phyloP scores from a whole-genome alignment of 2,113 vertebrate species.

The Channa maculata region DNA sequence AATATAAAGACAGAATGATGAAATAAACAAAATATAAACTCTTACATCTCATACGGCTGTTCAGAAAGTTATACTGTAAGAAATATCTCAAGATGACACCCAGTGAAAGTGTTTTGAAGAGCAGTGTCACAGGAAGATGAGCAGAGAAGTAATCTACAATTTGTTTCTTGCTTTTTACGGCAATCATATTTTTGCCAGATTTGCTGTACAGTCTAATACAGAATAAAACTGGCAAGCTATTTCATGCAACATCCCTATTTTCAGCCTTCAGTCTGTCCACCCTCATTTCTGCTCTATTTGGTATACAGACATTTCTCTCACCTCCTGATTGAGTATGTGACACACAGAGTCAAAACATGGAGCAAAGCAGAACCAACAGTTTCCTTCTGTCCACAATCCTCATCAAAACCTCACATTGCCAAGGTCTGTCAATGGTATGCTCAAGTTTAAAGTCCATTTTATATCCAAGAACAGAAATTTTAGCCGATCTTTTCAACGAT shows the following conservation, averaged over 20 bases:
- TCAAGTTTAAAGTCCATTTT: conserved; percentile 43
- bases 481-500: conserved; percentile 24
- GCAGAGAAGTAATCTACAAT: neutral
- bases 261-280: conserved; percentile 9
- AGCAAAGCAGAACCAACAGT: conserved; percentile 1
- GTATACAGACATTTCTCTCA: conserved; percentile 15
- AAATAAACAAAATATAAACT: neutral
- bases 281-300: conserved; percentile 6
- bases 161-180: neutral
- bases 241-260: conserved; percentile 7
- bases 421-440: conserved; percentile 56
- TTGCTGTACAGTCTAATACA: conserved; percentile 6
- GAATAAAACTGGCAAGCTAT: neutral
- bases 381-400: conserved; percentile 30
- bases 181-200: neutral
- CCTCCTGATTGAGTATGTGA: conserved; percentile 39
- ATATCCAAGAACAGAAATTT: conserved; percentile 45
- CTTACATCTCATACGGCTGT: conserved; percentile 4
- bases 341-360: conserved; percentile 27
- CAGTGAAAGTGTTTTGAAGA: too few species aligned
- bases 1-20: neutral
- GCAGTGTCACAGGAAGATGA: neutral
- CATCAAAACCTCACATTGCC: conserved; percentile 36
- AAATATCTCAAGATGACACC: too few species aligned
- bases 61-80: neutral